phyloP scores from a whole-genome alignment of 2,113 vertebrate genomes.

The Pimephales promelas region DNA sequence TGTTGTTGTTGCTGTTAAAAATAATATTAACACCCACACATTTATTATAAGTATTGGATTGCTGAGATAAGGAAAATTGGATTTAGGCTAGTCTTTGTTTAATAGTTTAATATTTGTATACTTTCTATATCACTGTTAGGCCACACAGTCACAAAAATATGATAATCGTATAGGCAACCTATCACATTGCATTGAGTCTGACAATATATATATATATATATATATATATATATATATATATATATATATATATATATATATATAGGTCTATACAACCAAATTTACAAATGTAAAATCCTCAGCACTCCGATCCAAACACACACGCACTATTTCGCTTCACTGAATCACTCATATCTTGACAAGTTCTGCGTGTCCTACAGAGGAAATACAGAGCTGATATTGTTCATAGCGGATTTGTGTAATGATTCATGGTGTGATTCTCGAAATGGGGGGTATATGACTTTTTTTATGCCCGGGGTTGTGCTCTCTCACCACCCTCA shows the following conservation, averaged over 20 bases:
- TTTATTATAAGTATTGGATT: not conserved
- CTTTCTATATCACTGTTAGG: not conserved
- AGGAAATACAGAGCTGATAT: slow-evolving; percentile 2
- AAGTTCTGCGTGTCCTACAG: not conserved
- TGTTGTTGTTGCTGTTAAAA: no score
- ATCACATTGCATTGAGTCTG: not conserved
- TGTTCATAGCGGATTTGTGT: not conserved
- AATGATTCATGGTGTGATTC: slow-evolving; percentile 33
- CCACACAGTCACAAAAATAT: not conserved
- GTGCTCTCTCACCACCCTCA: slow-evolving; percentile 24
- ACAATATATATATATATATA: not conserved
- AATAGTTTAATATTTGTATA: not conserved
- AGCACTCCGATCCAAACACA: not conserved
- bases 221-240: no score
- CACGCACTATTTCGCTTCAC: not conserved
- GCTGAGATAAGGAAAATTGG: not conserved
- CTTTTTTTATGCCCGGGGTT: slow-evolving; percentile 21
- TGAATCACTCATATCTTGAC: not conserved
- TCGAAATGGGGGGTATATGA: slow-evolving; percentile 23
- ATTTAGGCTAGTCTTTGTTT: not conserved
- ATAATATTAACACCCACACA: not conserved
- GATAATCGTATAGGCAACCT: not conserved
- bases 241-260: no score
- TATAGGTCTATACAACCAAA: no score
- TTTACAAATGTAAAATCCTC: not conserved